Conservation (phyloP, 2,888 invertebrate genomes). For the Nasonovia ribisnigri region DNA sequence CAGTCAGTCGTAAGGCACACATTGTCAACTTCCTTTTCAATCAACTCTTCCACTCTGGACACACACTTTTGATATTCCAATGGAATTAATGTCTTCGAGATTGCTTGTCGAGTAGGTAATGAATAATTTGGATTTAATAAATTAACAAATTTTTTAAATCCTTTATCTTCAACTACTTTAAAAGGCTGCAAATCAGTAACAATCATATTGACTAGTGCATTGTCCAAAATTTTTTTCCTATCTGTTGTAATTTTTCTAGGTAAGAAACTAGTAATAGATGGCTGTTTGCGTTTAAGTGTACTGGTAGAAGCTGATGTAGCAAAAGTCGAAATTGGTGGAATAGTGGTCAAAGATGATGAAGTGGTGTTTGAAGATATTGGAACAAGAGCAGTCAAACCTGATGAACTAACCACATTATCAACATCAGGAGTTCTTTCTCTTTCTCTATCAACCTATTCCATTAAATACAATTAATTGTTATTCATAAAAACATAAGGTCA, state of each 20-base stretch:
- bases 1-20: conserved; percentile 15
- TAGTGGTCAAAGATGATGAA: background rate
- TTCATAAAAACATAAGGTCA: too few species aligned
- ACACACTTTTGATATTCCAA: background rate
- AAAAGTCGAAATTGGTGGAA: background rate
- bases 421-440: too few species aligned
- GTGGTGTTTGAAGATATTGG: background rate
- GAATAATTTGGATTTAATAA: conserved; percentile 1
- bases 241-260: background rate
- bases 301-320: too few species aligned
- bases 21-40: background rate
- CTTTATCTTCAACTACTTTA: background rate
- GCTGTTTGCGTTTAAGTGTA: too few species aligned
- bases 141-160: conserved; percentile 1
- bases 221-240: background rate
- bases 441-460: too few species aligned
- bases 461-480: too few species aligned
- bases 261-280: background rate
- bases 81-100: background rate
- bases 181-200: background rate
- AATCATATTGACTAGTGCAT: background rate
- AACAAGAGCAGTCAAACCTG: too few species aligned
- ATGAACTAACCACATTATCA: background rate
- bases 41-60: background rate
- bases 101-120: background rate